Evolutionary conservation across 2,888 invertebrate genomes (phyloP).

Genomic region (Eumerus sabulonum): DNA sequence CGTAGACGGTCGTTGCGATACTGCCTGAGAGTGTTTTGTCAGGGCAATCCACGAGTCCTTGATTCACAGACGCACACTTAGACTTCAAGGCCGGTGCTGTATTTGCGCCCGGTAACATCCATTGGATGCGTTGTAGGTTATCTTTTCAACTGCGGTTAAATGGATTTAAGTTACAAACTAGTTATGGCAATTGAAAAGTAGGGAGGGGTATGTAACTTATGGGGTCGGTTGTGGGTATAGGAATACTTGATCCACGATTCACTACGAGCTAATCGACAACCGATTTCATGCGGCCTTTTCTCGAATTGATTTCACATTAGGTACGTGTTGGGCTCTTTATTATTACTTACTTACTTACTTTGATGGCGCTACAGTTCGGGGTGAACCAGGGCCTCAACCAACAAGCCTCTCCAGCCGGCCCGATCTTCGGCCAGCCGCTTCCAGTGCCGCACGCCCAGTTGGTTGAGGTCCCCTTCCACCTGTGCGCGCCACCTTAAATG

Average conservation of each 20-base stretch:
- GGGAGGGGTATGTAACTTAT: conserved; percentile 78
- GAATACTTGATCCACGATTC: conserved; percentile 84
- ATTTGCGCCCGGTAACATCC: conserved; percentile 83
- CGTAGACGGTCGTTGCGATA: conserved; percentile 26
- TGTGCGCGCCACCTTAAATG: too few species aligned
- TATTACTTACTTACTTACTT: conserved; percentile 82
- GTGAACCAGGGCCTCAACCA: too few species aligned
- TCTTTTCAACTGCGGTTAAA: conserved; percentile 81
- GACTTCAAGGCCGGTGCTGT: conserved; percentile 78
- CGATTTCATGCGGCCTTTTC: conserved; percentile 77
- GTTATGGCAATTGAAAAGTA: neutral
- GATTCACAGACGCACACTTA: conserved; percentile 81
- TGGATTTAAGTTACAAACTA: too few species aligned
- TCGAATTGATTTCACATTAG: conserved; percentile 82
- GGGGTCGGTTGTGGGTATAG: conserved; percentile 82
- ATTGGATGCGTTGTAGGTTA: conserved; percentile 82
- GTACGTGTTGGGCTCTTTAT: conserved; percentile 82
- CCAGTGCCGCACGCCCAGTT: too few species aligned
- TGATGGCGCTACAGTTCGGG: too few species aligned
- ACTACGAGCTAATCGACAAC: conserved; percentile 82
- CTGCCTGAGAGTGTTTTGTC: conserved; percentile 25
- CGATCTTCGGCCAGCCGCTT: too few species aligned
- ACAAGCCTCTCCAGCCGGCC: too few species aligned
- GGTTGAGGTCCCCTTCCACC: too few species aligned
- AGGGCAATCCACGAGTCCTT: conserved; percentile 75